phyloP scores from a whole-genome alignment of 1,140 invertebrate genomes.

The Pachypeltis micranthus region DNA sequence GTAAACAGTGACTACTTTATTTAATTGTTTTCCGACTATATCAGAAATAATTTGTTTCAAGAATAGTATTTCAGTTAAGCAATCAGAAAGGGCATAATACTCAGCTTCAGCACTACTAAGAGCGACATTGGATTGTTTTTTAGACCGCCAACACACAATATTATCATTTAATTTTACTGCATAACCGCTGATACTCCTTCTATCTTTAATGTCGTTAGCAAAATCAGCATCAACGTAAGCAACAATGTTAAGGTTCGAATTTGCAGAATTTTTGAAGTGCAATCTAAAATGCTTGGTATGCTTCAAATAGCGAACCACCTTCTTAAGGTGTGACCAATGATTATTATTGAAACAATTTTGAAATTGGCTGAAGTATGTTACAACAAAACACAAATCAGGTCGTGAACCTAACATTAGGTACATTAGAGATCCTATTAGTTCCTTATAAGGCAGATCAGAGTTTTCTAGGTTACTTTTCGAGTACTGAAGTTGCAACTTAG shows the following conservation, averaged over 20 bases:
- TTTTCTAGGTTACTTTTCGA: not conserved
- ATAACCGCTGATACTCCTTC: not conserved
- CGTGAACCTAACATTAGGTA: not conserved
- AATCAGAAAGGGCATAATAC: not conserved
- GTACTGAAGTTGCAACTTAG: not conserved
- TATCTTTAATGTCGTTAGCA: not conserved
- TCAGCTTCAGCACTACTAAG: not conserved
- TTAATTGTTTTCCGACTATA: no score
- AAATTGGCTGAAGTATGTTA: not conserved
- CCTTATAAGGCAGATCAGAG: not conserved
- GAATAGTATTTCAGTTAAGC: not conserved
- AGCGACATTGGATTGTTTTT: conserved; percentile 2
- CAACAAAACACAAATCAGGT: not conserved
- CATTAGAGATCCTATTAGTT: conserved; percentile 4
- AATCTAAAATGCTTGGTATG: not conserved
- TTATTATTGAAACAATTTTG: not conserved
- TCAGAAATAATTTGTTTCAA: no score
- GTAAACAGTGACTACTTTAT: no score
- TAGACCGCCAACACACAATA: not conserved
- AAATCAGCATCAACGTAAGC: not conserved
- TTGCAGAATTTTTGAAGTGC: no score
- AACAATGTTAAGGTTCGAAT: not conserved
- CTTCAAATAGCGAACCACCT: not conserved
- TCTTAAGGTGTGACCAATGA: not conserved
- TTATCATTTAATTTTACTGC: not conserved